These are phyloP conservation scores for Calliphora vomitoria DNA, from an alignment of 2,888 invertebrate species.

Conservation along the genomic window DNA sequence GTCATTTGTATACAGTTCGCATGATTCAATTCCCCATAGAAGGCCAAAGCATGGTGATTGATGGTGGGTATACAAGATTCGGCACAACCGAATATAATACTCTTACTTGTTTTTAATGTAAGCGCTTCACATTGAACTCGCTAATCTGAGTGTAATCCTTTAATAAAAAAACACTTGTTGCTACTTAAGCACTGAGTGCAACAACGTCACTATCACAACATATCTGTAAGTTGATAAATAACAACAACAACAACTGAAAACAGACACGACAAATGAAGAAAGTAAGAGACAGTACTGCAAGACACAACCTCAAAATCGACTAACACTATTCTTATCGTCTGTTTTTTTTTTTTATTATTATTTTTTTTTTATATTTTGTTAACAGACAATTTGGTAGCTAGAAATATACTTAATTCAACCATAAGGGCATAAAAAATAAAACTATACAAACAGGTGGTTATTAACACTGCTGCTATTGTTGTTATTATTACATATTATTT, in stretches of 20 bases:
- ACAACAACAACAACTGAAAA: not conserved
- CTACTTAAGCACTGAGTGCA: not conserved
- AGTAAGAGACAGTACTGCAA: slow-evolving; percentile 19
- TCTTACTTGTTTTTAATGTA: too few relatives aligned
- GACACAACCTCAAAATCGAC: not conserved
- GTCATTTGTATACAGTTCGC: too few relatives aligned
- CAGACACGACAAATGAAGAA: slow-evolving; percentile 1
- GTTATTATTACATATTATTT: slow-evolving; percentile 14
- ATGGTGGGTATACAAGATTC: too few relatives aligned
- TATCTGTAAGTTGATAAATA: not conserved
- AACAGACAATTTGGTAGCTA: slow-evolving; percentile 40
- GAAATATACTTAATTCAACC: slow-evolving; percentile 28
- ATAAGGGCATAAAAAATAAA: slow-evolving; percentile 27
- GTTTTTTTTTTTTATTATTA: not conserved
- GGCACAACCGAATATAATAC: too few relatives aligned
- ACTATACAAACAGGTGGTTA: slow-evolving; percentile 46
- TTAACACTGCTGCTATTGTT: slow-evolving; percentile 13
- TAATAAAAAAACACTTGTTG: not conserved
- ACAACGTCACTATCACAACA: too few relatives aligned
- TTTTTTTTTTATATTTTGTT: not conserved
- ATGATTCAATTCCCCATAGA: too few relatives aligned
- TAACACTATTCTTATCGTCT: slow-evolving; percentile 20
- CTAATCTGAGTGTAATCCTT: not conserved
- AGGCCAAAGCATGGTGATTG: too few relatives aligned
- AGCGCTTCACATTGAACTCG: not conserved